Base-by-base conservation (phyloP, 35 echinoderm and acorn worm genomes). In the Eucidaris tribuloides region DNA sequence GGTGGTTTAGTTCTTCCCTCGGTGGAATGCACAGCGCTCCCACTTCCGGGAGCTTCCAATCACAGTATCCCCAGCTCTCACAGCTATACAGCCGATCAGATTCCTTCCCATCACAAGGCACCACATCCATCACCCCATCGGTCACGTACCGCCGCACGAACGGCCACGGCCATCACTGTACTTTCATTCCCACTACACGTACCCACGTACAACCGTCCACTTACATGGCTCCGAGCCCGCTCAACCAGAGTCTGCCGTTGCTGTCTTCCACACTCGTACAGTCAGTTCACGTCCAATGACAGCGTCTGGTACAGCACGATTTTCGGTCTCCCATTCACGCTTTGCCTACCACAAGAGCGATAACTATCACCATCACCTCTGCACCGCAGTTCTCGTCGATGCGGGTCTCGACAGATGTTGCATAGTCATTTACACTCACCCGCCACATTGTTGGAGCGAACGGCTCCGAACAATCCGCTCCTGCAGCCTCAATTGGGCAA, bases 181-280 rank as follows among this genome's bases (percentile, higher is more conserved):
- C 79, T 68, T 91, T 30, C 68, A 83, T n/a, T 58, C 89, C 37
- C 93, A 90, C 42, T 96, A 88, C 48, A 85, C 66, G 76, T 57
- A 79, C 54, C 81, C n/a, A n/a, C n/a, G n/a, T 91, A 22, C 93
- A 91, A 40, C 84, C 84, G 37, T 82, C 89, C 42, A 58, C 92
- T 1, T 87, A 91, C 37, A 89, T 96, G 93, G 50, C 93, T 41
- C 58, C 93, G n/a, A 86, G 82, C 34, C 89, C 87, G 28, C 84
- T 80, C 4, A 77, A 81, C 17, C 77, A 82, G 35, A 88, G 91
- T 45, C 55, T 96, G 37, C 76, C 71, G 31, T 59, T 96, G 29
- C 62, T 96, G 70, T 96, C 93, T 55, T n/a, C 93, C 93, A 55
- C 74, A 89, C 45, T 84, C 93, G 20, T 96, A 85, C 56, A 52